Conservation (phyloP, 2,113 vertebrate genomes). For the Isurus oxyrinchus region DNA sequence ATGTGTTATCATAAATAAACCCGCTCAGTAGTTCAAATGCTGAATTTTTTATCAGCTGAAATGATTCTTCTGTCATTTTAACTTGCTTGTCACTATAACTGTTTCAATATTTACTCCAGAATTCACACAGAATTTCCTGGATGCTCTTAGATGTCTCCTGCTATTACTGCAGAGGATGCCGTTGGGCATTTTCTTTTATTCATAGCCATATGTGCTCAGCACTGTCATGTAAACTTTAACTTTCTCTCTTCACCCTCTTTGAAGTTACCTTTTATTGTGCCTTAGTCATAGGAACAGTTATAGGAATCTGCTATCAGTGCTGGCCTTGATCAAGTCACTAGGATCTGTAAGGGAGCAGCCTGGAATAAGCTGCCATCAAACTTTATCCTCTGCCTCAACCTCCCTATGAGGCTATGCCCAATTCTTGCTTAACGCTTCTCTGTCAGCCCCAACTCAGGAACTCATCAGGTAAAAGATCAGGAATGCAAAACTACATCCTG, state of each 20-base stretch:
- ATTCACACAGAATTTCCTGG: background rate
- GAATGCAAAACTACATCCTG: background rate
- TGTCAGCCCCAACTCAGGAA: background rate
- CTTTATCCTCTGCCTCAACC: background rate
- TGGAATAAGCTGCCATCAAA: background rate
- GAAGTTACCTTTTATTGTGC: background rate
- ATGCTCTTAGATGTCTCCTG: background rate
- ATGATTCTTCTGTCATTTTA: slow-evolving; percentile 1
- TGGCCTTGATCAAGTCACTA: background rate
- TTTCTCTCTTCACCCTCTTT: background rate
- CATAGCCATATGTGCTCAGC: background rate
- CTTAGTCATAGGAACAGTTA: background rate
- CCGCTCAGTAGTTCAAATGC: background rate
- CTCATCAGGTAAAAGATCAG: background rate
- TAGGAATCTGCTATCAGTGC: background rate
- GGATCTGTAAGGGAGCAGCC: background rate
- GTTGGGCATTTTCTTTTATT: background rate
- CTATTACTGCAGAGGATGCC: background rate
- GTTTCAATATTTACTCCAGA: background rate
- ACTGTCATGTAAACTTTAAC: background rate
- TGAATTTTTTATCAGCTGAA: background rate
- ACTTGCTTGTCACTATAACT: background rate
- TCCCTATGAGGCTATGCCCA: background rate
- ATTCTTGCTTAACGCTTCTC: background rate
- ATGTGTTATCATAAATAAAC: background rate